Evolutionary conservation across 2,113 vertebrate species (phyloP).

Genomic region (Vanacampus margaritifer): DNA sequence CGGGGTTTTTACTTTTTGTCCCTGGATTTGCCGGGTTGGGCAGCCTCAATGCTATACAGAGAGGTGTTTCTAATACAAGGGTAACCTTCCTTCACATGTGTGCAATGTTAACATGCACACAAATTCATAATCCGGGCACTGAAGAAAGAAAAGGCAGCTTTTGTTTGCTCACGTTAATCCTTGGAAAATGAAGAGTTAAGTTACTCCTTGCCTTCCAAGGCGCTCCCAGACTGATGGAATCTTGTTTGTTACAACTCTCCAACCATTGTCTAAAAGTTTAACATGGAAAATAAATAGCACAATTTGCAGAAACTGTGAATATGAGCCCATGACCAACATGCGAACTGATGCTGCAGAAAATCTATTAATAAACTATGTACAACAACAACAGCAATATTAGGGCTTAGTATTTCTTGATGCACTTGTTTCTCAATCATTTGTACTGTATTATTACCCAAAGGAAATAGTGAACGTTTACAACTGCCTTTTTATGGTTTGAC

Average conservation of each 20-base stretch:
- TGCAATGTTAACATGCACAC: background rate
- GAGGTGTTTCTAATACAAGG: background rate
- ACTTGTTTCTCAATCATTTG: background rate
- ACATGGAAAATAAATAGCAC: background rate
- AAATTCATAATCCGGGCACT: background rate
- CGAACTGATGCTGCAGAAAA: too few species aligned
- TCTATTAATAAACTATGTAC: too few species aligned
- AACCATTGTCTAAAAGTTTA: too few species aligned
- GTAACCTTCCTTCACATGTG: background rate
- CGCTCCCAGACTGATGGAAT: background rate
- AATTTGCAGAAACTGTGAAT: background rate
- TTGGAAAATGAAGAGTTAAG: background rate
- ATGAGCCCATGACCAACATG: too few species aligned
- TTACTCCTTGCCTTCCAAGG: background rate
- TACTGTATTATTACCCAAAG: background rate
- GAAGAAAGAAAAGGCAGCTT: background rate
- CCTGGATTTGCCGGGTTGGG: too few species aligned
- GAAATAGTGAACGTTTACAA: background rate
- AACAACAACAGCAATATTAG: too few species aligned
- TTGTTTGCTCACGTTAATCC: background rate
- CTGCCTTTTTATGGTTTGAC: conserved; percentile 14
- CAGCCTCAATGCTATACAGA: background rate
- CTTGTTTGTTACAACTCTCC: too few species aligned
- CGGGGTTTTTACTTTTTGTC: too few species aligned
- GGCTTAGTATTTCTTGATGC: too few species aligned